Percentiles rank a stretch among this genome's conserved stretches.
Evolutionary conservation across 2,888 invertebrate genomes (phyloP).

Genomic region (Eurois occulta): DNA sequence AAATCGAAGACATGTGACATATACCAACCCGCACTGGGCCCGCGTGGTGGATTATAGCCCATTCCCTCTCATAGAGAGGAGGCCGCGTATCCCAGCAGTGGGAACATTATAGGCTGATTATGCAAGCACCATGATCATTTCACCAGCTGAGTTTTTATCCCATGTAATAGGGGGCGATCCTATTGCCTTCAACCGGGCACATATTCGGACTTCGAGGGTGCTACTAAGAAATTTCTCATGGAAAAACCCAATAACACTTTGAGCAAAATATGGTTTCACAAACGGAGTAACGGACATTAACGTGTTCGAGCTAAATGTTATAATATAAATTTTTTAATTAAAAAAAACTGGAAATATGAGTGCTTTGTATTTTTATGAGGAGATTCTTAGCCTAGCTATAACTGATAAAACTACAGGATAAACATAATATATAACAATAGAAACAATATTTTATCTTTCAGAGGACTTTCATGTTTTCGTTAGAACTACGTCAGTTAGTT

Average conservation of each 20-base stretch:
- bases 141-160: background rate
- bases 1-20: no score
- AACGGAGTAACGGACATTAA: background rate
- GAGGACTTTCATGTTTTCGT: background rate
- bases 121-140: no score
- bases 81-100: no score
- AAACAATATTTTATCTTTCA: no score
- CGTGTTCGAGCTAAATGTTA: background rate
- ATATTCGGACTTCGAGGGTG: background rate
- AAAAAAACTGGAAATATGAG: no score
- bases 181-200: background rate
- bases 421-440: no score
- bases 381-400: background rate
- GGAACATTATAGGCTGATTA: no score
- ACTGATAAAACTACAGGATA: background rate
- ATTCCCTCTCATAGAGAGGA: no score
- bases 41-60: no score
- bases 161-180: background rate
- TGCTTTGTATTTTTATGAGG: no score
- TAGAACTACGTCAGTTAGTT: background rate
- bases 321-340: no score
- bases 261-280: background rate
- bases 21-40: no score
- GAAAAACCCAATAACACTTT: background rate
- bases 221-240: background rate